Base-by-base conservation (phyloP, 35 echinoderm and acorn worm genomes). In the Ptychodera flava region DNA sequence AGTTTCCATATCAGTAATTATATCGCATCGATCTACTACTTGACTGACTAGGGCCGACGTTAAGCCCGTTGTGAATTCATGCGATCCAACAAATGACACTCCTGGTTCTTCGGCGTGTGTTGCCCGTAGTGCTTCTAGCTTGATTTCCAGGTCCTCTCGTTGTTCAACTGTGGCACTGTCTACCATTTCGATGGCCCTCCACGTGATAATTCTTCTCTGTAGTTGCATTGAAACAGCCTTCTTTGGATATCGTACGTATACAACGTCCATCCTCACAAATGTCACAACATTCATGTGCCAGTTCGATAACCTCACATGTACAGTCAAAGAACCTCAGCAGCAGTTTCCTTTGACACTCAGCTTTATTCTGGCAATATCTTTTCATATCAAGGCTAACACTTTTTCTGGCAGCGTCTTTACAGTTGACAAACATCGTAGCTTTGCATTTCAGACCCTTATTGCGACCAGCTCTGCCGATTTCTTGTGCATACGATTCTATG, bases 401-500 rank as follows among this genome's bases (percentile, higher is more conserved):
- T 64, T 64, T 64, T 64, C 45, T 64, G 6, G 45, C 22, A 12
- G 45, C 22, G 45, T 64, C 45, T 64, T 64, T 6, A 64, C 45
- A 6, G 22, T 64, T 64, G 6, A 64, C 45, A 64, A 64, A 64
- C 45, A 64, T 64, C 6, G 22, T 22, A 64, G 45, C 45, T 64
- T 64, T 64, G 22, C 45, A 64, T 64, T 64, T 64, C 45, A 64
- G 22, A 12, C 6, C 6, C 45, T 6, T 6, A 34, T 76, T 36
- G 16, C 83, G 83, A 30, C 83, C 85, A 77, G 76, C 45, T 14
- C 45, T 1, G 32, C 85, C 85, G 35, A 86, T 86, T 36, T 86
- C 85, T 86, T 86, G 38, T 32, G 77, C 77, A 75, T 86, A 86
- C 31, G 38, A 32, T 64, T 78, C 85, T 27, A 86, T 86, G 36